Conservation (phyloP, 2,113 vertebrate species). For the Protobothrops flavoviridis region DNA sequence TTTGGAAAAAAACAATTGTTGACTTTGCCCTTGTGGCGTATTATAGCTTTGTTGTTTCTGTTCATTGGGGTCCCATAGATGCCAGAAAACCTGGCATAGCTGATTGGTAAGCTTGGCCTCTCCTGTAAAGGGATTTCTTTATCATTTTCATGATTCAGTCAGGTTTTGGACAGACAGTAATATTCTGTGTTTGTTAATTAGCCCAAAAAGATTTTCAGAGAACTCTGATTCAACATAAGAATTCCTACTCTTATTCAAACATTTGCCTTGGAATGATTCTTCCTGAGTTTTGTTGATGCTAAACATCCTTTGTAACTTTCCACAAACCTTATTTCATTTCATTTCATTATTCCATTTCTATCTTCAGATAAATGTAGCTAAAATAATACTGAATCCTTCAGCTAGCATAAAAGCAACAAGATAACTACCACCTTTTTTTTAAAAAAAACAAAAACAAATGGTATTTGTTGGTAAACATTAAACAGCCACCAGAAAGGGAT, state of each 20-base stretch:
- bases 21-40: neutral
- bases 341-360: neutral
- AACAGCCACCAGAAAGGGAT: slow-evolving; percentile 15
- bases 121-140: neutral
- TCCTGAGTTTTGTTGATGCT: neutral
- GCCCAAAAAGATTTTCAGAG: neutral
- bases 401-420: slow-evolving; percentile 12
- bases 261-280: neutral
- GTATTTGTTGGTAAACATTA: slow-evolving; percentile 1
- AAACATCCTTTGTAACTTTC: neutral
- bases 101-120: neutral
- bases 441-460: neutral
- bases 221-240: neutral
- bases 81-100: neutral
- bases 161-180: neutral
- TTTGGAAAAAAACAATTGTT: neutral
- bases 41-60: neutral
- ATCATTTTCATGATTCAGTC: neutral
- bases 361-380: neutral
- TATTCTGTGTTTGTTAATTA: neutral
- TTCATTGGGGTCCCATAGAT: neutral
- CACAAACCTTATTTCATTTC: neutral
- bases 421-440: neutral
- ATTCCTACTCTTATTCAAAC: neutral
- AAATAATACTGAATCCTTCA: slow-evolving; percentile 6